A percentile compares a stretch with the other conserved stretches of the same genome.
Conservation (phyloP, 35 echinoderm and acorn worm species). For the Heliocidaris tuberculata region DNA sequence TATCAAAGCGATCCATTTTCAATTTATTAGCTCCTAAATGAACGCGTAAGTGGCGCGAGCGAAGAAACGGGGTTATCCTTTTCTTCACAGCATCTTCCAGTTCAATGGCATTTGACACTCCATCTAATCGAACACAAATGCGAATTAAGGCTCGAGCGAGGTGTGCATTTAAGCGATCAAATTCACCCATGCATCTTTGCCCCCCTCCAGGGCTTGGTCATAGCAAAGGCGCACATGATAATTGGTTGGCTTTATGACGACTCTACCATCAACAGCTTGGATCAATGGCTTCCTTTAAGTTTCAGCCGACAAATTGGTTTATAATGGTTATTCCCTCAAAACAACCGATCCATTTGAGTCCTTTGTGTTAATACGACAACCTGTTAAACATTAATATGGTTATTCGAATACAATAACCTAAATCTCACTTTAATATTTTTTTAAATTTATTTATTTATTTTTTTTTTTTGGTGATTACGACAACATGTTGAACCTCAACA, state of each 20-base stretch:
- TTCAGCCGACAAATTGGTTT: constrained; percentile 1
- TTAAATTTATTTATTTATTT: no score
- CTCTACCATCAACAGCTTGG: background rate
- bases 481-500: no score
- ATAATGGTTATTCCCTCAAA: background rate
- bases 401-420: no score
- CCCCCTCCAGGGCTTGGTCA: background rate
- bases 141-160: constrained; percentile 27
- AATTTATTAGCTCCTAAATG: constrained; percentile 44
- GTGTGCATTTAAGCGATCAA: constrained; percentile 16
- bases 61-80: constrained; percentile 24
- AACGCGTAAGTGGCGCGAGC: constrained; percentile 32
- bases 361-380: background rate
- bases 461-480: no score
- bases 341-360: background rate
- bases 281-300: background rate
- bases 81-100: constrained; percentile 4
- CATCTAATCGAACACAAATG: constrained; percentile 38
- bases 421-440: no score
- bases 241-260: background rate
- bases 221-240: background rate
- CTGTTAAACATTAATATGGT: background rate
- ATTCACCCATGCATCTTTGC: constrained; percentile 2
- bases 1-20: constrained; percentile 48
- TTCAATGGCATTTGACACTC: constrained; percentile 34